phyloP scores from a whole-genome alignment of 2,888 invertebrate genomes.

The Drosophila pseudotalamancana region DNA sequence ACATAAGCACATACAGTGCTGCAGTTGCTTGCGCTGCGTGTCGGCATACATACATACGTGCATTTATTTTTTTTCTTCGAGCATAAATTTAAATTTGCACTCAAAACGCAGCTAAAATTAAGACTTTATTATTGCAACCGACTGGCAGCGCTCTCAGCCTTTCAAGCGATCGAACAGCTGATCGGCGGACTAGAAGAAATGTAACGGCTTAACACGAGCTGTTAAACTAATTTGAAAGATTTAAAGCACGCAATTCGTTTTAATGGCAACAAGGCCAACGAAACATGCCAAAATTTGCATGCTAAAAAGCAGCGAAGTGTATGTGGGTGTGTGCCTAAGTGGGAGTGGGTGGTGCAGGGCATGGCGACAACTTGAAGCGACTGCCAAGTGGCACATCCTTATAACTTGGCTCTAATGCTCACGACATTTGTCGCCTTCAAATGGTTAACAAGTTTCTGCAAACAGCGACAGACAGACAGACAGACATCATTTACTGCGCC shows the following conservation, averaged over 20 bases:
- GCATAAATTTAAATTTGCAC: constrained; percentile 5
- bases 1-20: not conserved
- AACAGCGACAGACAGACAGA: constrained; percentile 54
- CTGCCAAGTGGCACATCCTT: constrained; percentile 44
- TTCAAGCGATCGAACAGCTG: not conserved
- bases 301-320: not conserved
- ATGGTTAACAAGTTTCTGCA: constrained; percentile 75
- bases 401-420: constrained; percentile 57
- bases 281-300: constrained; percentile 12
- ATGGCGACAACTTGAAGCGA: constrained; percentile 13
- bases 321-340: not conserved
- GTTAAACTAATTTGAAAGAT: constrained; percentile 26
- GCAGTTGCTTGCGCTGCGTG: not conserved
- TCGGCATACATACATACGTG: constrained; percentile 42
- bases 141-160: not conserved
- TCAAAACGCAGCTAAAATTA: not conserved
- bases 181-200: not conserved
- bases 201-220: too few relatives aligned
- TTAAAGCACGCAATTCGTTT: constrained; percentile 32
- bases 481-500: constrained; percentile 64
- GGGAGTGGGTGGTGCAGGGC: not conserved
- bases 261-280: constrained; percentile 17
- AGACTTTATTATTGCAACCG: not conserved
- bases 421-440: constrained; percentile 73
- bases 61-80: constrained; percentile 18